Evolutionary conservation across 2,113 vertebrate species (phyloP), one percentile per base, ranked within the genome.

Genomic region (Rousettus leschenaultii): DNA sequence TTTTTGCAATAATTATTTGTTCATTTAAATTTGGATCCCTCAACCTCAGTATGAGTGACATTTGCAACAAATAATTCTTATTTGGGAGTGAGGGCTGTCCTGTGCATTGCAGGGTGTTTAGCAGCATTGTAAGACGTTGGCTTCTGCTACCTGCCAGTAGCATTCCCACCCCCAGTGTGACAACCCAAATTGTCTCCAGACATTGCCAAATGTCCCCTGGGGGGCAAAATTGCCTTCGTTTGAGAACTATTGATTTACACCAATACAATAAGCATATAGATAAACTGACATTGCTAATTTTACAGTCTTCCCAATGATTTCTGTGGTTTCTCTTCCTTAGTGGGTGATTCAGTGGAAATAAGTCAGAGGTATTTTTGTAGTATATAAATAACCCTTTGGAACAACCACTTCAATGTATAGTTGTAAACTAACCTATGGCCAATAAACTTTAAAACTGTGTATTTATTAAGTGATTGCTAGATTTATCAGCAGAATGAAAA

Each of bases 251-350:
- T 65, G 45, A 77, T 96, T 96, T 85, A 94, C 95, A 77, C 21
- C 33, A 59, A 38, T 16, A 19, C 88, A 24, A 51, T 97, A 89
- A 68, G 74, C 71, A 30, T 73, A 55, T 33, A 89, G 96, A 79
- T 89, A 79, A 38, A 26, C 63, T 86, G 63, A 45, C 48, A 48
- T 84, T 38, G 85, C 93, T 48, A 9, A 51, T 51, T 15, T 57
- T 24, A 57, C 55, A 93, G 89, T 89, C 97, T 96, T 96, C 92
- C 43, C 88, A 90, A 51, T 96, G 97, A 97, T 95, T 97, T 97
- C 96, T 92, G 80, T 63, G 82, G 79, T 91, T 95, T 95, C 88
- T 65, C 97, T 97, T 97, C 97, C 0, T 0, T 43, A 45, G 83
- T 33, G 89, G 94, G 88, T 88, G 95, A 97, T 85, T 97, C 87